Evolutionary conservation across 2,113 vertebrate species (phyloP).

Genomic region (Telmatochromis brichardi): DNA sequence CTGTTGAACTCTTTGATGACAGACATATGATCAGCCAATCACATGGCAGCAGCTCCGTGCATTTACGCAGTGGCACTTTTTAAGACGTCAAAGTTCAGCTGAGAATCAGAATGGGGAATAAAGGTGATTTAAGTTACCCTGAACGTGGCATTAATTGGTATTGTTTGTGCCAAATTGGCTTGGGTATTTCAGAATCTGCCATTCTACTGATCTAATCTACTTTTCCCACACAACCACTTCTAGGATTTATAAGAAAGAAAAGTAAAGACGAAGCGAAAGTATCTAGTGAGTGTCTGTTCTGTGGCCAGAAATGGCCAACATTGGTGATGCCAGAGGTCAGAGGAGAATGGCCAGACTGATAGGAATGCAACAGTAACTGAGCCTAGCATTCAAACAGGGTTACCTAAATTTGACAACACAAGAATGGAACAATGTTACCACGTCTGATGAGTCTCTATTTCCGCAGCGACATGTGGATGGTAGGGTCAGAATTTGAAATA

Average conservation of each 20-base stretch:
- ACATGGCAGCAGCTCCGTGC: neutral
- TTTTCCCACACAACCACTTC: neutral
- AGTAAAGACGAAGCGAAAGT: neutral
- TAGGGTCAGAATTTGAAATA: neutral
- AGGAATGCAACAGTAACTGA: neutral
- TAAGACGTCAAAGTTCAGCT: neutral
- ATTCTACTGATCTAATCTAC: neutral
- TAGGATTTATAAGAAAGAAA: neutral
- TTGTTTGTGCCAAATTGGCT: neutral
- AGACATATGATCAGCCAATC: neutral
- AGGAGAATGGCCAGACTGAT: neutral
- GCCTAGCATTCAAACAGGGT: neutral
- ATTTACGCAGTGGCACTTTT: neutral
- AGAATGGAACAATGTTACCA: neutral
- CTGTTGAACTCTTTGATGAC: neutral
- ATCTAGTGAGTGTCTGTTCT: neutral
- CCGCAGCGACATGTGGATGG: neutral
- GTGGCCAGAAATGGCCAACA: neutral
- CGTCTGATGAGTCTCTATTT: neutral
- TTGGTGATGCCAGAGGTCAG: neutral
- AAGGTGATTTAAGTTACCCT: neutral
- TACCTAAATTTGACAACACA: neutral
- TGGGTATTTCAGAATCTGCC: neutral
- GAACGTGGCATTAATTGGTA: neutral
- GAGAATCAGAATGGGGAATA: neutral